Evolutionary conservation across 2,888 invertebrate species (phyloP).

Genomic region (Conchocele bisecta): DNA sequence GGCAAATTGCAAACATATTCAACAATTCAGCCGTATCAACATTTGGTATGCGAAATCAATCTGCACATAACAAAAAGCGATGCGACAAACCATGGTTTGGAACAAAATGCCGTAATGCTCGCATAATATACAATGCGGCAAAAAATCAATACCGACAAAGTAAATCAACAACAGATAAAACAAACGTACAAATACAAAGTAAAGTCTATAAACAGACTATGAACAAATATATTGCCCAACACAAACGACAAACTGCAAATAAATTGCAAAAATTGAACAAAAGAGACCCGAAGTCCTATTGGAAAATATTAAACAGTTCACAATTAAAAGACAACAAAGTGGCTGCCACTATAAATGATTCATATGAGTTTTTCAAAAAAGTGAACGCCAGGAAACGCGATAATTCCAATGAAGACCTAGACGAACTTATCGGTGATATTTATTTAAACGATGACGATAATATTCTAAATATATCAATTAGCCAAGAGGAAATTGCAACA

Average conservation of each 20-base stretch:
- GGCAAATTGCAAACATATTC: too few relatives aligned
- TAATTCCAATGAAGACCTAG: too few relatives aligned
- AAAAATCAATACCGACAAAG: background rate
- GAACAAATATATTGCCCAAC: conserved; percentile 2
- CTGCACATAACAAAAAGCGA: background rate
- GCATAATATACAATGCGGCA: background rate
- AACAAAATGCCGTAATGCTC: background rate
- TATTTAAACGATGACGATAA: too few relatives aligned
- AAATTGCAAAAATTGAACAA: background rate
- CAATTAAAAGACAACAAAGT: too few relatives aligned
- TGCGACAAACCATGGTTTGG: conserved; percentile 1
- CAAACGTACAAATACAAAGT: background rate
- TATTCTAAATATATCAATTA: too few relatives aligned
- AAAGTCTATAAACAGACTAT: conserved; percentile 13
- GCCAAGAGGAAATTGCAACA: too few relatives aligned
- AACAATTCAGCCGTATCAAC: too few relatives aligned
- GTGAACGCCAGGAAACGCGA: too few relatives aligned
- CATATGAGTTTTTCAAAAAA: conserved; percentile 13
- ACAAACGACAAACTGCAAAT: background rate
- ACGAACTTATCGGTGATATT: too few relatives aligned
- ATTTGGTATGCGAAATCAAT: background rate
- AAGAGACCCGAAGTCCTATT: conserved; percentile 8
- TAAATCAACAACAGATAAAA: background rate
- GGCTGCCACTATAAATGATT: background rate
- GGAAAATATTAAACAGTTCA: conserved; percentile 4